phyloP scores from a whole-genome alignment of 37 sponge, comb jelly and placozoan species.

The Chondrosia reniformis region DNA sequence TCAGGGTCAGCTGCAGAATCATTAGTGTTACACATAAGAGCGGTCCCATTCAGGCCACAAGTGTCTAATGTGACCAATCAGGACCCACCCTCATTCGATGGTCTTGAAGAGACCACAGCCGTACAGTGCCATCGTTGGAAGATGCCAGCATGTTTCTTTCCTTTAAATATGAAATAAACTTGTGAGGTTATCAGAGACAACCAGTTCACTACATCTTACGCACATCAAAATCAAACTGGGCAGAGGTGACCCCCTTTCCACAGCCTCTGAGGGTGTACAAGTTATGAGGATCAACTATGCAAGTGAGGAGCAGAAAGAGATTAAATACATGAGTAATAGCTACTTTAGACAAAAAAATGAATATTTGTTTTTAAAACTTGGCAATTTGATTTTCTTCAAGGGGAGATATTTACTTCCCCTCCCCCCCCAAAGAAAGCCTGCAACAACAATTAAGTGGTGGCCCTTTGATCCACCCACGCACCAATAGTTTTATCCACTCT shows the following conservation, averaged over 20 bases:
- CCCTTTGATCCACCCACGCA: too few species aligned
- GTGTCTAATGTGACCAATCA: neutral
- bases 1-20: constrained; percentile 71
- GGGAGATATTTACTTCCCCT: too few species aligned
- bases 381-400: too few species aligned
- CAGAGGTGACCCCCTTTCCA: neutral
- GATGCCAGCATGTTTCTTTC: constrained; percentile 65
- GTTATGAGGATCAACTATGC: neutral
- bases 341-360: neutral
- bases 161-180: constrained; percentile 13
- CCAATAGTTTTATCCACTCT: neutral
- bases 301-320: neutral
- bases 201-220: neutral
- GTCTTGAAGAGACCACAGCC: constrained; percentile 76
- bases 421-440: too few species aligned
- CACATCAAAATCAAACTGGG: constrained; percentile 11
- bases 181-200: neutral
- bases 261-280: constrained; percentile 10
- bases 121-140: constrained; percentile 75
- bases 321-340: neutral
- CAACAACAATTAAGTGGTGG: too few species aligned
- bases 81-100: constrained; percentile 53
- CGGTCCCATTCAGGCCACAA: too few species aligned
- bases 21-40: too few species aligned
- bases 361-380: too few species aligned